Evolutionary conservation across 2,113 vertebrate genomes (phyloP), one percentile per base, ranked within the genome.

Genomic region (Lepus timidus): DNA sequence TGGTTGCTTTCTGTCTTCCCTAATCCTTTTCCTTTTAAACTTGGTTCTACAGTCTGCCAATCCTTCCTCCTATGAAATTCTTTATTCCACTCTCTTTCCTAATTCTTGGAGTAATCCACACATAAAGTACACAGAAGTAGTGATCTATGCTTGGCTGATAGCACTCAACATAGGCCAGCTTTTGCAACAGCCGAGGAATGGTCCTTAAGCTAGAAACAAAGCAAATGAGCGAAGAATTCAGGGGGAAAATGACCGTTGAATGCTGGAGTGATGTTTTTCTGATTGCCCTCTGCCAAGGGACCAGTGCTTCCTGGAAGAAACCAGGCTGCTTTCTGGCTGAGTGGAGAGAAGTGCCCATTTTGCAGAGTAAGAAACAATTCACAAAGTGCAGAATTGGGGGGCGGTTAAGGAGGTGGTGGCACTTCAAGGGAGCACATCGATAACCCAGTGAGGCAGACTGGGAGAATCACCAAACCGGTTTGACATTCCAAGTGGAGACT

Each of bases 1-100:
- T 22, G 62, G 51, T 65, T 88, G 87, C n/a, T 78, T 52, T 93
- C 88, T 90, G 61, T 88, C 65, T 94, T 95, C 44, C 85, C 74
- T 80, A 29, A 33, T 10, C n/a, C 2, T 90, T 27, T 91, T 64
- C 67, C 36, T 4, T 5, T 55, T 19, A 61, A 96, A 64, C 29
- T 61, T 64, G 86, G 10, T 33, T 87, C 49, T 87, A 7, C 29
- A 79, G 6, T 80, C 73, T 55, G 39, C 11, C 85, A 78, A 64
- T 80, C 3, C 23, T 68, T 91, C 58, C 44, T 73, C 49, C 67
- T 22, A 6, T 39, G 27, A 58, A 51, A 23, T 9, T 76, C 58
- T 74, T 78, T 36, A 29, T 27, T 39, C 62, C 3, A 79, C 17
- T 70, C 16, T 31, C 84, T 76, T 67, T 44, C 55, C 27, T 92